Evolutionary conservation across 2,888 invertebrate genomes (phyloP).

Genomic region (Eilema sororculum): DNA sequence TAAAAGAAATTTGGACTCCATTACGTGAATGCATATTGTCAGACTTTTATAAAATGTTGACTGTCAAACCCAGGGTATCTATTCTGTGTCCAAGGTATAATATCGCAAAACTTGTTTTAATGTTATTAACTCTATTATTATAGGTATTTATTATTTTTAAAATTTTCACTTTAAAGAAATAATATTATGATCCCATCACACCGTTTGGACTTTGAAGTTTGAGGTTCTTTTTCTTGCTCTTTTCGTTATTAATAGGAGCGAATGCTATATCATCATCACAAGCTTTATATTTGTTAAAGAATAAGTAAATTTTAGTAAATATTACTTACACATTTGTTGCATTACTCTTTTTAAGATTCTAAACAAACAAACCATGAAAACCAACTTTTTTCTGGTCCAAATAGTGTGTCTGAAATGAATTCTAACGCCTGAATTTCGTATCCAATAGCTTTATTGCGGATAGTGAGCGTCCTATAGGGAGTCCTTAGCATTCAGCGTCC

Average conservation of each 20-base stretch:
- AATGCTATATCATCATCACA: too few species aligned
- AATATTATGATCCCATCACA: too few species aligned
- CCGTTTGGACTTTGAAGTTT: too few species aligned
- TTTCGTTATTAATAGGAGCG: too few species aligned
- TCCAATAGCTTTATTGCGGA: not conserved
- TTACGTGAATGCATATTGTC: conserved; percentile 37
- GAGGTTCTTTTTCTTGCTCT: too few species aligned
- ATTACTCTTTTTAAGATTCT: too few species aligned
- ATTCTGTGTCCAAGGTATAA: not conserved
- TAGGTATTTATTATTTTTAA: not conserved
- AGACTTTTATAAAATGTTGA: conserved; percentile 68
- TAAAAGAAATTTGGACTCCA: conserved; percentile 60
- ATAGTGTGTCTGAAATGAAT: not conserved
- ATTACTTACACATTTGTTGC: too few species aligned
- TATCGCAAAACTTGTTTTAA: not conserved
- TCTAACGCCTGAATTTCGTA: not conserved
- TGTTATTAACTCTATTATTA: not conserved
- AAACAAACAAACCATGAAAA: not conserved
- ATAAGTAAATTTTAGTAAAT: not conserved
- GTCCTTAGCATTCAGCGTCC: not conserved
- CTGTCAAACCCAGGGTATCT: conserved; percentile 18
- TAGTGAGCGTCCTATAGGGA: not conserved
- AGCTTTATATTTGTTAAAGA: not conserved
- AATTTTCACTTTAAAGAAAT: too few species aligned
- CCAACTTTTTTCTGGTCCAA: not conserved